Conservation (phyloP, 2,113 vertebrate species). For the Anolis sagrei region DNA sequence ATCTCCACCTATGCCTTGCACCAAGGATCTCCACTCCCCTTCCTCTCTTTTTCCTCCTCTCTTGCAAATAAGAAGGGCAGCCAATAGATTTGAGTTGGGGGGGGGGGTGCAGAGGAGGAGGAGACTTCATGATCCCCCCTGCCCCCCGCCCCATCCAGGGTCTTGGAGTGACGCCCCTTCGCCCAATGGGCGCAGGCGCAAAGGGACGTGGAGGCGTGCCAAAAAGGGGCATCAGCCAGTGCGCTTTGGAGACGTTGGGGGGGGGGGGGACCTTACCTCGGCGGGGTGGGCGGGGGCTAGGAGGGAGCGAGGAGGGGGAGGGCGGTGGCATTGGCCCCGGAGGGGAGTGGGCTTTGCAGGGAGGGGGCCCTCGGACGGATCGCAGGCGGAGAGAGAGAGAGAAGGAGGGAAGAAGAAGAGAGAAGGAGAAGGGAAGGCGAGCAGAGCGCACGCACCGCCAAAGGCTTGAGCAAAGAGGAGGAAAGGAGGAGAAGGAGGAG, state of each 20-base stretch:
- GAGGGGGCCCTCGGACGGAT: neutral
- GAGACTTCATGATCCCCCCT: neutral
- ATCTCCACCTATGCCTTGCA: too few relatives aligned
- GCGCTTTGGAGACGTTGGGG: neutral
- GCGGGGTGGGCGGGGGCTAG: conserved; percentile 1
- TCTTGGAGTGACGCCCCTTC: neutral
- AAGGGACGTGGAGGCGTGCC: conserved; percentile 16
- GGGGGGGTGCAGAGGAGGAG: neutral
- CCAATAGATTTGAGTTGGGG: neutral
- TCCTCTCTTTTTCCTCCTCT: too few relatives aligned
- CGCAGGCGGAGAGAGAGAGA: too few relatives aligned
- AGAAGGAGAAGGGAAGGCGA: neutral
- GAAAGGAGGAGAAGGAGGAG: too few relatives aligned
- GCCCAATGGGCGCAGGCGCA: conserved; percentile 22
- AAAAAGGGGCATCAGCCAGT: neutral
- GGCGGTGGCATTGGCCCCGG: conserved; percentile 20
- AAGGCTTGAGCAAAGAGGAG: neutral
- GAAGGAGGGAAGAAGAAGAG: neutral
- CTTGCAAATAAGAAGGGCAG: too few relatives aligned
- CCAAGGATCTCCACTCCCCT: too few relatives aligned
- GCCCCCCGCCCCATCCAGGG: neutral
- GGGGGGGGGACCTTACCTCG: neutral
- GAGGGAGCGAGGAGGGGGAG: neutral
- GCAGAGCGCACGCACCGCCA: neutral
- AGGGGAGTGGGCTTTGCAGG: conserved; percentile 25